These are phyloP conservation scores for Drosophila algonquin DNA, from an alignment of 2,888 invertebrate genomes.

Conservation along the genomic window DNA sequence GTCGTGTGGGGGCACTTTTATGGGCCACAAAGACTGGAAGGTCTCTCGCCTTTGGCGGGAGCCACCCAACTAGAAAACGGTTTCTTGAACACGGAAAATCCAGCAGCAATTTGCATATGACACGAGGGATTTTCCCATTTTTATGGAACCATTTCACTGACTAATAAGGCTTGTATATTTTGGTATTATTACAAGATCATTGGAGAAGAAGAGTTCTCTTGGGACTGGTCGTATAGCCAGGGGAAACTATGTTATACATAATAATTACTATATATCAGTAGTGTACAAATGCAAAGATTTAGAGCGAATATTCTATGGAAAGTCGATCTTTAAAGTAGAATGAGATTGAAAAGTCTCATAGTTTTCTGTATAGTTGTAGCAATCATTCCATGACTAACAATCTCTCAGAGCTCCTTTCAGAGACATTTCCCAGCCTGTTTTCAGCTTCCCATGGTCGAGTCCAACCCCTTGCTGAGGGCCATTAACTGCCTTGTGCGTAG, in stretches of 20 bases:
- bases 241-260: not conserved
- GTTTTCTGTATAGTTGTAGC: no score
- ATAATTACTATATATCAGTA: no score
- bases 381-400: not conserved
- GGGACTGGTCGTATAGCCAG: not conserved
- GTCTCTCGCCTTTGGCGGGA: conserved; percentile 1
- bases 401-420: not conserved
- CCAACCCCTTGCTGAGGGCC: conserved; percentile 24
- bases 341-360: no score
- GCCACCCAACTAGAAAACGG: conserved; percentile 68
- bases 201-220: conserved; percentile 1
- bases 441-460: not conserved
- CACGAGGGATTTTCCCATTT: conserved; percentile 18
- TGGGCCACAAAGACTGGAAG: conserved; percentile 1
- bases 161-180: conserved; percentile 43
- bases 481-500: conserved; percentile 29
- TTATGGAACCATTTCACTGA: conserved; percentile 32
- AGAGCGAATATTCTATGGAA: no score
- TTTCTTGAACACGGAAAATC: conserved; percentile 39
- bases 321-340: no score
- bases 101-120: conserved; percentile 60
- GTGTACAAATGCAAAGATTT: no score
- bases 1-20: conserved; percentile 62
- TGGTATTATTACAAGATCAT: conserved; percentile 36
- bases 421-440: not conserved